Base-by-base conservation (phyloP, 1,140 invertebrate genomes). In the Aphis craccivora region DNA sequence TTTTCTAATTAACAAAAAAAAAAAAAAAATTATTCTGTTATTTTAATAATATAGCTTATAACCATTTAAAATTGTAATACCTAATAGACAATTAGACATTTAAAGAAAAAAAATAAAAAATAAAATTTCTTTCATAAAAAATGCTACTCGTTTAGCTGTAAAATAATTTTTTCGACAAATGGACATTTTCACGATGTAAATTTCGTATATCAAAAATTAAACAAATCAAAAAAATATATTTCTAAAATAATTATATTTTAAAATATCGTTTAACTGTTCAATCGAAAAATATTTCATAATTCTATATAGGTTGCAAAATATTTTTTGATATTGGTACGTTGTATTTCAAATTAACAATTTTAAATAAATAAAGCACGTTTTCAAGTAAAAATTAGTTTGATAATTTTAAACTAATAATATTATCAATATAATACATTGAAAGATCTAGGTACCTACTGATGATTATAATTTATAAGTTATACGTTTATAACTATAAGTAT, bases 101-200 rank as follows among this genome's bases (percentile, higher is more conserved):
- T n/a, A 23, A 48, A 5, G n/a, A n/a, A 67, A n/a, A 67, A 11
- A 67, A 0, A 1, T 4, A 9, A 4, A 11, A 25, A 30, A 0
- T 5, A n/a, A n/a, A 11, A 3, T 18, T n/a, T 67, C 5, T 67
- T 67, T n/a, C 1, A n/a, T n/a, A 6, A 2, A n/a, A 67, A 67
- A 67, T 14, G 60, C 30, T 2, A 67, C 11, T 67, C n/a, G 60
- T n/a, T 18, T 48, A 48, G 48, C 14, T 18, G 14, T 67, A n/a
- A 30, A 60, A 67, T n/a, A 0, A 0, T 14, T 22, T 18, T 6
- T 67, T 67, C 0, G 6, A n/a, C n/a, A 0, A 11, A n/a, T n/a
- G 4, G n/a, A 67, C n/a, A 67, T 67, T 14, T 18, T 1, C 30
- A n/a, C 2, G 14, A 18, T 4, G 30, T n/a, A n/a, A 14, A 18